These are phyloP conservation scores for Xenopus petersii DNA, from an alignment of 2,797 vertebrate species.

Conservation along the genomic window DNA sequence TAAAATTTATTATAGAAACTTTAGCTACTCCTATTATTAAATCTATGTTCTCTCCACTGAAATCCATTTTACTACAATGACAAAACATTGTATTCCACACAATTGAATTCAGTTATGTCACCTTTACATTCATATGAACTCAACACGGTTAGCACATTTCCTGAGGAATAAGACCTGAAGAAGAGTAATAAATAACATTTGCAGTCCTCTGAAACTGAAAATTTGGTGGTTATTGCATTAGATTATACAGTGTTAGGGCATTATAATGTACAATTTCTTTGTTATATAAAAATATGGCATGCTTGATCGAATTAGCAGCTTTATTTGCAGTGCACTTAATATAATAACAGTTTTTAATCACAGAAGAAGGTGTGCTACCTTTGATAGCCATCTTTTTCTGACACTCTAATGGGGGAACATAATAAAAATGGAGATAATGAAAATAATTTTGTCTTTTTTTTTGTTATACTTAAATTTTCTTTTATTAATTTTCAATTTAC, in stretches of 20 bases:
- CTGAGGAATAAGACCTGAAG: conserved; percentile 27
- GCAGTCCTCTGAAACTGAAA: conserved; percentile 11
- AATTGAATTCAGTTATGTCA: conserved; percentile 10
- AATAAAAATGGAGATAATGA: too few species aligned
- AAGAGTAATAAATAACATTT: conserved; percentile 7
- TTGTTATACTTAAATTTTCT: too few species aligned
- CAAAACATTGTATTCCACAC: background rate
- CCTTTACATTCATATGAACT: conserved; percentile 23
- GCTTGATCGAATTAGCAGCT: background rate
- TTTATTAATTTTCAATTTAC: too few species aligned
- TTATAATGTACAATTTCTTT: background rate
- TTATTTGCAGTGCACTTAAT: too few species aligned
- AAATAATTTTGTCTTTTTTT: too few species aligned
- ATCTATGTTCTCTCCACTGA: background rate
- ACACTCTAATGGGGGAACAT: too few species aligned
- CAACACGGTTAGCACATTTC: conserved; percentile 20
- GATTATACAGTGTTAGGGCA: background rate
- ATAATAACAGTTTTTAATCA: too few species aligned
- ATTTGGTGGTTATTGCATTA: background rate
- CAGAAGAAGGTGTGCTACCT: too few species aligned
- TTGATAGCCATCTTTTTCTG: too few species aligned
- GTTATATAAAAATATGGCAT: background rate
- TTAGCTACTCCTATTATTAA: background rate
- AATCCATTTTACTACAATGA: background rate
- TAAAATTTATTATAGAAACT: background rate